Evolutionary conservation across 2,888 invertebrate species (phyloP), one percentile per base, ranked within the genome.

Genomic region (Ametastegia equiseti): DNA sequence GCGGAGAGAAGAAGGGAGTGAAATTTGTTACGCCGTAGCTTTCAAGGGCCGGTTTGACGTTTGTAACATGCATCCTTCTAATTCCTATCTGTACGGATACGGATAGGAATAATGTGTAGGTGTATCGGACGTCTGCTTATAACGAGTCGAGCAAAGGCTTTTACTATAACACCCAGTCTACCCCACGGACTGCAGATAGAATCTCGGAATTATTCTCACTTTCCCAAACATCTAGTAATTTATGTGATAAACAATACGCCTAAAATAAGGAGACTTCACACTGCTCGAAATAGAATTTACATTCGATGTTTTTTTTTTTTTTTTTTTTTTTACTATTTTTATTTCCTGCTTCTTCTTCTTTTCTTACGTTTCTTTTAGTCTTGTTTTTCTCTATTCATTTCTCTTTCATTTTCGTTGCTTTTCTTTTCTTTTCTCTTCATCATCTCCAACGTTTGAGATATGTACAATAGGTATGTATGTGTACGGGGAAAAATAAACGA

Each of bases 221-320:
- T 45, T 69, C n/a, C 30, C 33, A 47, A 71, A 71, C 71, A 71
- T 71, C 27, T n/a, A 6, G 39, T 71, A 71, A 71, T 71, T 71
- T 71, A 71, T 71, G 45, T 71, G 45, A 47, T 71, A 71, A 71
- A 71, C 71, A 47, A 47, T 71, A 47, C 47, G 60, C 23, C 42
- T 71, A 71, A 71, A 71, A 71, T 30, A 60, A 60, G 60, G 47
- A 71, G 45, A 71, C 47, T 71, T 47, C 45, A n/a, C n/a, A 71
- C n/a, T 47, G 39, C 71, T 71, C 33, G 27, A 71, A 67, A 67
- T 67, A 67, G 67, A 67, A 33, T 39, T 65, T 36, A 36, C 36
- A n/a, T n/a, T 33, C 36, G n/a, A 19, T 65, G 65, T 65, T 33
- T 36, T 65, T 65, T 65, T 36, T 36, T n/a, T 39, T 33, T 13